Evolutionary conservation across 2,888 invertebrate genomes (phyloP).

Genomic region (Orthonychiurus folsomi): DNA sequence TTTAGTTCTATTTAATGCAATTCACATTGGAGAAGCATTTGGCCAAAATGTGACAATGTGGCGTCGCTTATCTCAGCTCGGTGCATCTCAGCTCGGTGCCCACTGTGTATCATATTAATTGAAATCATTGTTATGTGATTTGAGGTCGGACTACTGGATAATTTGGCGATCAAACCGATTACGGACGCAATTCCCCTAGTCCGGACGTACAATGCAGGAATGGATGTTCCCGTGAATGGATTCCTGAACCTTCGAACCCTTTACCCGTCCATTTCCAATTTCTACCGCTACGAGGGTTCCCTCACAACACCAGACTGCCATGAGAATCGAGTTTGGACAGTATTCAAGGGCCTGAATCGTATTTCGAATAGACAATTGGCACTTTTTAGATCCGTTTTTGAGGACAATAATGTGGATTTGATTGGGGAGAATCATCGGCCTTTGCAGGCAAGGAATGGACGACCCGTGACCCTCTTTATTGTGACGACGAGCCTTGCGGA

Average conservation of each 20-base stretch:
- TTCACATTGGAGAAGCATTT: too few relatives aligned
- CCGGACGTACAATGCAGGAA: not conserved
- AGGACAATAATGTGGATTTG: not conserved
- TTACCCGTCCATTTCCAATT: not conserved
- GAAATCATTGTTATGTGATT: too few relatives aligned
- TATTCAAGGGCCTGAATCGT: not conserved
- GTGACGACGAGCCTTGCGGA: not conserved
- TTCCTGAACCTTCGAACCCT: not conserved
- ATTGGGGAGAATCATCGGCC: not conserved
- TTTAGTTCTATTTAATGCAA: too few relatives aligned
- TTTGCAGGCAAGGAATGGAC: not conserved
- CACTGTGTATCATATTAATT: too few relatives aligned
- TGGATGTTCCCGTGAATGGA: not conserved
- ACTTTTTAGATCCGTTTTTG: not conserved
- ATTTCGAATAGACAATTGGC: not conserved
- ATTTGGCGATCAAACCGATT: not conserved
- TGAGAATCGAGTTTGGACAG: not conserved
- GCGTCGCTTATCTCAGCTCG: too few relatives aligned
- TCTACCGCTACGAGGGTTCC: not conserved
- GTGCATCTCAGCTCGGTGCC: too few relatives aligned
- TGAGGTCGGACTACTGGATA: not conserved
- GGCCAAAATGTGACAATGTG: too few relatives aligned
- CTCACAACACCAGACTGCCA: not conserved
- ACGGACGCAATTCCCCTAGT: not conserved
- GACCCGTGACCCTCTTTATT: not conserved